These are phyloP conservation scores for Papilio protenor DNA, from an alignment of 2,888 invertebrate genomes.

Conservation along the genomic window DNA sequence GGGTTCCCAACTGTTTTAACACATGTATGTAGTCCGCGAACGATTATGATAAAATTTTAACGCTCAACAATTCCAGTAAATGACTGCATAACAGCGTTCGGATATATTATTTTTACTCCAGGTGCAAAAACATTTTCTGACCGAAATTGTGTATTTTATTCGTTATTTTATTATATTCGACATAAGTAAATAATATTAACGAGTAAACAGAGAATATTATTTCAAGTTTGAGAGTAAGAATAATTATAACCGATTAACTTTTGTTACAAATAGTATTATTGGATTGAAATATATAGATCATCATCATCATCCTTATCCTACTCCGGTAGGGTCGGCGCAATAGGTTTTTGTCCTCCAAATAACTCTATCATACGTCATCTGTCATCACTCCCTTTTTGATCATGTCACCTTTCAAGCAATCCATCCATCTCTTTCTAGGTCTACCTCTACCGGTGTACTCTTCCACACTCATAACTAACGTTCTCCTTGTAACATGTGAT, in stretches of 20 bases:
- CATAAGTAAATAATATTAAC: neutral
- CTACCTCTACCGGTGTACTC: too few species aligned
- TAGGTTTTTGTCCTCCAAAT: too few species aligned
- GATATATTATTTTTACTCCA: conserved; percentile 9
- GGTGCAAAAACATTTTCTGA: conserved; percentile 1
- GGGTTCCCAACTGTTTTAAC: neutral
- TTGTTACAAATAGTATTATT: neutral
- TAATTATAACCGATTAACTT: neutral
- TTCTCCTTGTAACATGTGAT: too few species aligned
- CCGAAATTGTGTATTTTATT: conserved; percentile 2
- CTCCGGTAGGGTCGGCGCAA: too few species aligned
- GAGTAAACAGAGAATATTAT: neutral
- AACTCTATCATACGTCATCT: too few species aligned
- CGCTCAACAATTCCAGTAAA: conserved; percentile 10
- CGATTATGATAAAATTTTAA: conserved; percentile 16
- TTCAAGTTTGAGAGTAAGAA: neutral
- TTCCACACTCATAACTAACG: too few species aligned
- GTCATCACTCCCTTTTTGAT: too few species aligned
- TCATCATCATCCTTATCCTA: too few species aligned
- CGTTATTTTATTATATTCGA: neutral
- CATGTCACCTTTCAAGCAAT: too few species aligned
- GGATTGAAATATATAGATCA: too few species aligned
- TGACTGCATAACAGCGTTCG: neutral
- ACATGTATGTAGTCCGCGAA: neutral
- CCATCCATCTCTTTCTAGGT: too few species aligned